Evolutionary conservation across 2,797 vertebrate species (phyloP), one percentile per base, ranked within the genome.

Genomic region (Mallotus villosus): DNA sequence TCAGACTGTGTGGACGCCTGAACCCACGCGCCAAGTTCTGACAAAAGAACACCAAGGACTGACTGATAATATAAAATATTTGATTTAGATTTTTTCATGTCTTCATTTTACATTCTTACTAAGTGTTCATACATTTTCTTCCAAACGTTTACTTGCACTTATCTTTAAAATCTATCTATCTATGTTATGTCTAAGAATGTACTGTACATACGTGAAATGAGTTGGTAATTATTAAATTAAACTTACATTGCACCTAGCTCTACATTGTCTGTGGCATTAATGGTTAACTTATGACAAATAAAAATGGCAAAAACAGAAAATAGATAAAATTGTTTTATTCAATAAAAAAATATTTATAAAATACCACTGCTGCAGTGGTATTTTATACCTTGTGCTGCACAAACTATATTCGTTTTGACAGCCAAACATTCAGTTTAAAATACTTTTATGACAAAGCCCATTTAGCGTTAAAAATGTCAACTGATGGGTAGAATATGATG

Each of bases 1-100:
- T 5, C 49, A 0, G 86, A 89, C 74, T 92, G 95, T 71, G 76
- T 6, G 0, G 71, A 17, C 1, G 67, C 85, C 62, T 91, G 84
- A 55, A n/a, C 17, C 51, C 16, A 46, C 41, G 9, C 41, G 9
- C 41, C 41, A 46, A 2, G 9, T 46, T 46, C 11, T 12, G 4
- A 17, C 51, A n/a, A 55, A 17, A n/a, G 51, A n/a, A 17, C 51
- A 55, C 17, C 1, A 8, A 55, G 17, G 12, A 25, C 57, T 63
- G 58, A 32, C 11, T 70, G 64, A 73, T 37, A 46, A 19, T 25
- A 67, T 67, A 68, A 59, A 68, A 73, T 11, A 46, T 55, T 55
- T 55, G 4, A 55, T 55, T n/a, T 5, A 55, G 4, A n/a, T 2
- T 0, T 55, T 19, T n/a, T n/a, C 8, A 2, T 17, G 17, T 5